Evolutionary conservation across 1,140 invertebrate genomes (phyloP), one percentile per base, ranked within the genome.

Genomic region (Whitmania pigra): DNA sequence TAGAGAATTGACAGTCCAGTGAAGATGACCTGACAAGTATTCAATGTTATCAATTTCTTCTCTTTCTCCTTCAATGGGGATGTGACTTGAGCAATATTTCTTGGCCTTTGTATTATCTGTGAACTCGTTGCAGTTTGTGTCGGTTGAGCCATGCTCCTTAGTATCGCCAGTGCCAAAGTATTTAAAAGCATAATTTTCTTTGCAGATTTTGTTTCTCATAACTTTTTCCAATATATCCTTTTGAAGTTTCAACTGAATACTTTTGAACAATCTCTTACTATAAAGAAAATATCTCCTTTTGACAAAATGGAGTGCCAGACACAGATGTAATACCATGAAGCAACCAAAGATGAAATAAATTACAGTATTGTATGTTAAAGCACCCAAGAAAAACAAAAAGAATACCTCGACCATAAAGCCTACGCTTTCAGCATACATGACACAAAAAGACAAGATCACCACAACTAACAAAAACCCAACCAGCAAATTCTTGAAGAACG

Each of bases 141-240:
- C 36, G 20, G 27, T 36, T 5, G 22, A 22, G 71, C 40, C 20
- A n/a, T 15, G 18, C n/a, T 72, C 49, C 69, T 53, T 36, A 27
- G 36, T 53, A 2, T 49, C 68, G 15, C 57, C 69, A 17, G 25
- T n/a, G 20, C 53, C 36, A 49, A 73, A 71, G 69, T 40, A 73
- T 53, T 73, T 73, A 55, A 73, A 71, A n/a, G 72, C 72, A 15
- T 54, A 71, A 55, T 71, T 63, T 54, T 69, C 53, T 22, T 57
- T 66, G 18, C 43, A 9, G 13, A 49, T 40, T 36, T 73, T n/a
- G 20, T 40, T 55, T 53, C 27, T 27, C 49, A 60, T 55, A 20
- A 36, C 60, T 27, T 31, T 53, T 29, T 25, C 29, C 7, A 63
- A 63, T 63, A 71, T 36, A n/a, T 36, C 53, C 17, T 60, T 9